Evolutionary conservation across 2,797 vertebrate genomes (phyloP), one percentile per base, ranked within the genome.

Genomic region (Muscicapa comitata): DNA sequence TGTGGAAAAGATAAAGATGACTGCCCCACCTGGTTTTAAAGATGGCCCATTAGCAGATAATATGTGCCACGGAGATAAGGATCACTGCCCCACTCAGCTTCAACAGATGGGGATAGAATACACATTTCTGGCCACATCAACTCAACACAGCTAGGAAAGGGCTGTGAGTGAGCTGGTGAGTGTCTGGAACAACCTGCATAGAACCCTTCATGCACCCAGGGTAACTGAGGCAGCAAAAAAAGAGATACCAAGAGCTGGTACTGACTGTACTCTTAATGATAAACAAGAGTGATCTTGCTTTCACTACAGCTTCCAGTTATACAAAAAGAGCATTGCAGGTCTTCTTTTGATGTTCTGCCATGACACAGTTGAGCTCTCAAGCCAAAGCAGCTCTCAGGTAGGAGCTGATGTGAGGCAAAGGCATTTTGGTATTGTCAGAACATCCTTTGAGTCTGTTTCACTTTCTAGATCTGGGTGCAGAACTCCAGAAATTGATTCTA

Each of bases 161-260:
- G 31, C 13, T 38, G 38, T 15, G 38, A 15, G 14, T 38, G 38
- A 38, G 38, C 1, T 0, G 4, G 23, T 9, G 33, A 29, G n/a
- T 10, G 23, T 37, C n/a, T n/a, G 16, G 26, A 31, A 42, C 17
- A 28, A 10, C 5, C 61, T 33, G 72, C 38, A 13, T 19, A n/a
- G 55, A 59, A 5, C n/a, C 9, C 28, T 58, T 45, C 10, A 0
- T 2, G 53, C 14, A 3, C 18, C 7, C 8, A 7, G 8, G 10
- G 13, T 7, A 18, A 15, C 62, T 21, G 66, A 68, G 71, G 50
- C 59, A 63, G 45, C 16, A 10, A n/a, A 87, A 53, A 9, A 70
- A 37, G 54, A 57, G 45, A 15, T 47, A 38, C 23, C 57, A 45
- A 40, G 28, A 37, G n/a, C 51, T 59, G 72, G 42, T 31, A 53